Conservation (phyloP, 2,888 invertebrate species). For the Pandemis cinnamomeana region DNA sequence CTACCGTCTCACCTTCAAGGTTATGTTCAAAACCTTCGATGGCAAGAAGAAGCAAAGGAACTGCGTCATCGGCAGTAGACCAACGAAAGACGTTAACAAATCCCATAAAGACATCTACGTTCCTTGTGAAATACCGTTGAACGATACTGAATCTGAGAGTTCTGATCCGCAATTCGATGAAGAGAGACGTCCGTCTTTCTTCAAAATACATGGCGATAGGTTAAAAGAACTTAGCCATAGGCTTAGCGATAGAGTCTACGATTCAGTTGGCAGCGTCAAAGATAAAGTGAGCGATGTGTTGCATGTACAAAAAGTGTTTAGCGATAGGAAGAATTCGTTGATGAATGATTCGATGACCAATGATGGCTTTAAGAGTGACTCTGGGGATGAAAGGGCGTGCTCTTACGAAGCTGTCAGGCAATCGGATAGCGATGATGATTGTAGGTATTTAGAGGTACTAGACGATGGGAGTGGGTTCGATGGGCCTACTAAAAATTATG, state of each 20-base stretch:
- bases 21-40: slow-evolving; percentile 72
- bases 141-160: slow-evolving; percentile 62
- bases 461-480: slow-evolving; percentile 76
- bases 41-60: slow-evolving; percentile 54
- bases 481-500: slow-evolving; percentile 41
- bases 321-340: slow-evolving; percentile 59
- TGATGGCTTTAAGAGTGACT: slow-evolving; percentile 61
- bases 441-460: slow-evolving; percentile 73
- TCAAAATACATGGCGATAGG: slow-evolving; percentile 61
- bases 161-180: slow-evolving; percentile 52
- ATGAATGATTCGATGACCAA: slow-evolving; percentile 54
- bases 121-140: slow-evolving; percentile 73
- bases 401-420: slow-evolving; percentile 61
- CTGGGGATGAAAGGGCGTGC: slow-evolving; percentile 55
- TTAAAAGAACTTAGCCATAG: slow-evolving; percentile 65
- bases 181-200: slow-evolving; percentile 51
- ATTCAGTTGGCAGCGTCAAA: slow-evolving; percentile 67
- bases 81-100: slow-evolving; percentile 58
- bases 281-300: slow-evolving; percentile 58
- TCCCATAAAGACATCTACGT: slow-evolving; percentile 62
- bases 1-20: slow-evolving; percentile 73
- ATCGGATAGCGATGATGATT: slow-evolving; percentile 71
- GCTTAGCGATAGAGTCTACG: slow-evolving; percentile 68
- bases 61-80: slow-evolving; percentile 53
- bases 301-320: slow-evolving; percentile 62